phyloP scores from a whole-genome alignment of 2,888 invertebrate genomes.

The Caenorhabditis sp. region DNA sequence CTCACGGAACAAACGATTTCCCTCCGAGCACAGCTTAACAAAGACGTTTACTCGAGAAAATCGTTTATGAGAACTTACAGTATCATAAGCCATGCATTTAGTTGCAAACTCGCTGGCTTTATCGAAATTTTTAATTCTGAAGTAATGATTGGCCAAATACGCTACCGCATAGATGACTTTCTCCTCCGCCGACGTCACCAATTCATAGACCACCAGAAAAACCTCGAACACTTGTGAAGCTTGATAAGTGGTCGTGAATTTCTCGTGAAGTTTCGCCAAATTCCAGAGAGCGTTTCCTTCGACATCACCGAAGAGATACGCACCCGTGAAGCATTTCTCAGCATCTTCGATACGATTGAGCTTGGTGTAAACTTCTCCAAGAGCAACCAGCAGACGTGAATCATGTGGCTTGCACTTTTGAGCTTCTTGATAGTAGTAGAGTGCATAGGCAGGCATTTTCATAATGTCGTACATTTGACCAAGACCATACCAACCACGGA shows the following conservation, averaged over 20 bases:
- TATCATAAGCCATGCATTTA: slow-evolving; percentile 91
- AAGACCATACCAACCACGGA: slow-evolving; percentile 98
- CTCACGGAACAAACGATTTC: slow-evolving; percentile 60
- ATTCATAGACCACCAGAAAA: slow-evolving; percentile 74
- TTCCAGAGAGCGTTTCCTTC: slow-evolving; percentile 96
- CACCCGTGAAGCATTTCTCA: slow-evolving; percentile 96
- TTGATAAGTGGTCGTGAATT: slow-evolving; percentile 91
- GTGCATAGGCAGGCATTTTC: slow-evolving; percentile 95
- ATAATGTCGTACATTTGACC: slow-evolving; percentile 99
- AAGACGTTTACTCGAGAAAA: no score
- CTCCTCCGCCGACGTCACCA: slow-evolving; percentile 85
- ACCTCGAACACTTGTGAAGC: slow-evolving; percentile 87
- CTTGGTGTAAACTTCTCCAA: slow-evolving; percentile 90
- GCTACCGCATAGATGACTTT: slow-evolving; percentile 90
- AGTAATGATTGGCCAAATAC: slow-evolving; percentile 93
- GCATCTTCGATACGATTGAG: slow-evolving; percentile 94
- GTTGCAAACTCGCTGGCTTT: slow-evolving; percentile 94
- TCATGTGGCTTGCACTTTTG: slow-evolving; percentile 89
- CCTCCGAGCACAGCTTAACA: slow-evolving; percentile 60
- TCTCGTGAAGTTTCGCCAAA: slow-evolving; percentile 95
- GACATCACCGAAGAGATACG: slow-evolving; percentile 95
- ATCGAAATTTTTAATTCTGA: slow-evolving; percentile 90
- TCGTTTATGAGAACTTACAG: slow-evolving; percentile 35
- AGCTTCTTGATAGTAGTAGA: slow-evolving; percentile 94
- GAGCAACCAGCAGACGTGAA: slow-evolving; percentile 95